A percentile compares a stretch with the other conserved stretches of the same genome.
Conservation (phyloP, 1,140 invertebrate species). For the Heliconius hewitsoni region DNA sequence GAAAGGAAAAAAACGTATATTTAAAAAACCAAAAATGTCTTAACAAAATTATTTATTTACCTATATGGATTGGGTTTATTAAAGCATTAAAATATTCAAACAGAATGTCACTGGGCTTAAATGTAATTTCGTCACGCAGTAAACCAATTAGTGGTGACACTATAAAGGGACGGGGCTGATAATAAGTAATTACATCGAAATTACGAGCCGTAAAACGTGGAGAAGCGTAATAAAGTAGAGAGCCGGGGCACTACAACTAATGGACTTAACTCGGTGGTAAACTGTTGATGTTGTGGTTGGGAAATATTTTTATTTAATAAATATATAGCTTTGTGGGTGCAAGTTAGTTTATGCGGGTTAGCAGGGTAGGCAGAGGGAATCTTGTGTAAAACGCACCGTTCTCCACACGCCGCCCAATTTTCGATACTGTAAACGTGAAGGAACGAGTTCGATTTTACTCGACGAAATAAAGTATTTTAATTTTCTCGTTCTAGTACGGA, state of each 20-base stretch:
- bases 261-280: background rate
- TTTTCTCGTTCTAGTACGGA: too few relatives aligned
- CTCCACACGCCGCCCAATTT: too few relatives aligned
- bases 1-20: too few relatives aligned
- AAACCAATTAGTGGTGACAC: constrained; percentile 6
- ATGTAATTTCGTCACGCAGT: constrained; percentile 12
- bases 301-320: too few relatives aligned
- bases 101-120: background rate
- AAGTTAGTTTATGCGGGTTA: too few relatives aligned
- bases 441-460: too few relatives aligned
- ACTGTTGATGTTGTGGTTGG: too few relatives aligned
- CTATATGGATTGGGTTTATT: background rate
- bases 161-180: background rate
- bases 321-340: too few relatives aligned
- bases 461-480: too few relatives aligned
- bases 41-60: background rate
- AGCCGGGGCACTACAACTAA: background rate
- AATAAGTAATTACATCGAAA: constrained; percentile 15
- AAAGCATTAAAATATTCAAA: background rate
- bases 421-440: too few relatives aligned
- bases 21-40: background rate
- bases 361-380: too few relatives aligned
- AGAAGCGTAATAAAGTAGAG: background rate
- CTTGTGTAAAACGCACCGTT: too few relatives aligned
- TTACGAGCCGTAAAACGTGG: constrained; percentile 3